A percentile compares a stretch with the other conserved stretches of the same genome.
phyloP scores from a whole-genome alignment of 2,888 invertebrate species.

The Alloplasta piceator region DNA sequence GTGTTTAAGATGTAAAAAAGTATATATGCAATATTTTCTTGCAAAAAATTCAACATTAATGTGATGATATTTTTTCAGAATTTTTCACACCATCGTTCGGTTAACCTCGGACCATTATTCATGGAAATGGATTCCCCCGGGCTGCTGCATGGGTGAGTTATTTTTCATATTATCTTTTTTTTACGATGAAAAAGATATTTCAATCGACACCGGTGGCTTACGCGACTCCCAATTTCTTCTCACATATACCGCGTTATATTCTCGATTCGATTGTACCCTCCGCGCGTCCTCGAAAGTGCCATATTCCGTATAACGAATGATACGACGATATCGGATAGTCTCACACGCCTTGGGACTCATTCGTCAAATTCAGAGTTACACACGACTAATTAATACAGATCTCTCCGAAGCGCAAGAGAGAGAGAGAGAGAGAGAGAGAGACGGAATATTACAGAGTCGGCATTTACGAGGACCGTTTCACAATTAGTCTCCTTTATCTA shows the following conservation, averaged over 20 bases:
- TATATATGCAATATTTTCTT: too few species aligned
- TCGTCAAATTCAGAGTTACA: conserved; percentile 56
- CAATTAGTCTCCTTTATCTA: conserved; percentile 54
- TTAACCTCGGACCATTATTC: conserved; percentile 21
- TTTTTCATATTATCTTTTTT: neutral
- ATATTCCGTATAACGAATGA: conserved; percentile 32
- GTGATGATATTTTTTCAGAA: neutral
- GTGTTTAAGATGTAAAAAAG: too few species aligned
- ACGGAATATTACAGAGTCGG: neutral
- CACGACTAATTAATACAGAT: conserved; percentile 67
- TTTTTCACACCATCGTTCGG: conserved; percentile 19
- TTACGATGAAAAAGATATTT: conserved; percentile 16
- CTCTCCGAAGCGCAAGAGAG: conserved; percentile 20
- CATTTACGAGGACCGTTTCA: conserved; percentile 44
- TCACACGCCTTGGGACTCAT: conserved; percentile 63
- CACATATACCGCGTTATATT: neutral
- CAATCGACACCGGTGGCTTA: conserved; percentile 9
- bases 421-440: neutral
- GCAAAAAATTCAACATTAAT: too few species aligned
- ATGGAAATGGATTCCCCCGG: conserved; percentile 8
- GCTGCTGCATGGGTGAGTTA: neutral
- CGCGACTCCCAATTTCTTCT: conserved; percentile 22
- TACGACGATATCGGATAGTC: conserved; percentile 42
- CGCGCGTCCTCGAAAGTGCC: conserved; percentile 21
- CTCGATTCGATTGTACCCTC: conserved; percentile 2